Percentiles rank a stretch among this genome's conserved stretches.
These are phyloP conservation scores for Sinocyclocheilus anophthalmus DNA, from an alignment of 2,113 vertebrate genomes.

Conservation along the genomic window DNA sequence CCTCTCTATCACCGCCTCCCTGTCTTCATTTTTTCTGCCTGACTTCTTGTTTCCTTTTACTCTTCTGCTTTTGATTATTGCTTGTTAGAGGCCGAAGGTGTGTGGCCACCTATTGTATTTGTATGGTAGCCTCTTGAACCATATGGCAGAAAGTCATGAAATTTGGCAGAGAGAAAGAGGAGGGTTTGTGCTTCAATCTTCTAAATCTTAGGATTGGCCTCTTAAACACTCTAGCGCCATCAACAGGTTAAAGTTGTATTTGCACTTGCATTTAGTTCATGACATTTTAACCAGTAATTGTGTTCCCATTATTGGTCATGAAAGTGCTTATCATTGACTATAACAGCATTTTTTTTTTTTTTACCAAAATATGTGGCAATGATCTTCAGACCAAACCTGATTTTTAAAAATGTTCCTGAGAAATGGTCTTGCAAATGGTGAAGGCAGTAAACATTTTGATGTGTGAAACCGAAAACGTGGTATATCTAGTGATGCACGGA, in stretches of 20 bases:
- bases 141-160: neutral
- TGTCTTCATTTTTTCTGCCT: conserved; percentile 14
- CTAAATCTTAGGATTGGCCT: neutral
- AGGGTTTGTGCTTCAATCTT: neutral
- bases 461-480: neutral
- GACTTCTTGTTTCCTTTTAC: conserved; percentile 20
- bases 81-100: conserved; percentile 17
- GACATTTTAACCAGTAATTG: neutral
- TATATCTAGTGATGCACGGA: neutral
- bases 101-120: neutral
- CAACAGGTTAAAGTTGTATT: neutral
- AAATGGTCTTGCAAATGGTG: neutral
- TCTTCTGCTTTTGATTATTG: neutral
- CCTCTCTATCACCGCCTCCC: neutral
- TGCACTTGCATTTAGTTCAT: neutral
- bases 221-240: neutral
- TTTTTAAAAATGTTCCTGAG: neutral
- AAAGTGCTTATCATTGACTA: neutral
- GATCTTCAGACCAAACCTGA: neutral
- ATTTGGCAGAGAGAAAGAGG: neutral
- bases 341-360: no score
- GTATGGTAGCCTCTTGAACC: neutral
- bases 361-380: neutral
- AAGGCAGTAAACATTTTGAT: neutral
- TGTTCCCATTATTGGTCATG: neutral